Evolutionary conservation across 2,888 invertebrate species (phyloP).

Genomic region (Aleiodes testaceus): DNA sequence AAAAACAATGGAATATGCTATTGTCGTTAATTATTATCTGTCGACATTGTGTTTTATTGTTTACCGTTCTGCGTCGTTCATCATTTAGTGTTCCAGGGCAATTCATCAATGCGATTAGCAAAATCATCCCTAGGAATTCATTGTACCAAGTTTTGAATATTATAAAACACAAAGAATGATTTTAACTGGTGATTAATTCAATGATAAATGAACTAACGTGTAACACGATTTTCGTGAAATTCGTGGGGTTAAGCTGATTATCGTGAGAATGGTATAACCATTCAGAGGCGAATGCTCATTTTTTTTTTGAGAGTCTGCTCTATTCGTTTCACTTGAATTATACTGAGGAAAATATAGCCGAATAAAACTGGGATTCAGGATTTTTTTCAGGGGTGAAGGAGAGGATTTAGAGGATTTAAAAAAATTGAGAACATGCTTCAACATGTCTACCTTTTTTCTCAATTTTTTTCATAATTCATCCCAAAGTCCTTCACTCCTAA

Average conservation of each 20-base stretch:
- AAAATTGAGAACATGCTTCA: not conserved
- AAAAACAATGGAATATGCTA: conserved; percentile 9
- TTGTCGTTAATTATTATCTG: conserved; percentile 21
- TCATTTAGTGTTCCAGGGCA: conserved; percentile 5
- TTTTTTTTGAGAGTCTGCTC: no score
- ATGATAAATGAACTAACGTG: conserved; percentile 18
- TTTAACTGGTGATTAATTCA: not conserved
- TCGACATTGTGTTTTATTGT: conserved; percentile 16
- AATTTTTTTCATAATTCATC: no score
- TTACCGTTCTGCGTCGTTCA: not conserved
- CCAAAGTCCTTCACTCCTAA: no score
- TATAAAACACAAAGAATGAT: conserved; percentile 15
- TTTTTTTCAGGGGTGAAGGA: no score
- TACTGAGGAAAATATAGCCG: no score
- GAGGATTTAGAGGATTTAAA: not conserved
- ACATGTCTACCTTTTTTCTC: no score
- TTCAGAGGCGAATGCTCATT: no score
- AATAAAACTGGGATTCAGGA: no score
- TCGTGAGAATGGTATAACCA: conserved; percentile 2
- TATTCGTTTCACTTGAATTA: no score
- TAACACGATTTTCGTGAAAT: conserved; percentile 3
- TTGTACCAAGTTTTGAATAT: not conserved
- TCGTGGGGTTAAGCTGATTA: conserved; percentile 18
- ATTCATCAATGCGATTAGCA: conserved; percentile 22
- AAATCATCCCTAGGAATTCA: conserved; percentile 3